Conservation (phyloP, 2,797 vertebrate genomes). For the Ambastaia sidthimunki region DNA sequence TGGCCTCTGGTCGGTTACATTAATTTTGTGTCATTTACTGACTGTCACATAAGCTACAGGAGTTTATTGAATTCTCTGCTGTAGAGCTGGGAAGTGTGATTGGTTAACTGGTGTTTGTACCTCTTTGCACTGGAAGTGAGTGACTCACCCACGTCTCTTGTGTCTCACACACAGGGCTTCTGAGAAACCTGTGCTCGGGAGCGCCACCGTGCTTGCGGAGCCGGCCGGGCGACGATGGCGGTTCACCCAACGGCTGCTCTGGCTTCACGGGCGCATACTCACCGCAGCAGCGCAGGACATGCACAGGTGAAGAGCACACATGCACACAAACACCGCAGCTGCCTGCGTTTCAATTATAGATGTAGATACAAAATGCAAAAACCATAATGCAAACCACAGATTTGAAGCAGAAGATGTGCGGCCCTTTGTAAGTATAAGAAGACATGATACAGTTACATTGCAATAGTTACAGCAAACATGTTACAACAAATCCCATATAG, state of each 20-base stretch:
- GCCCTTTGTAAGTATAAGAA: constrained; percentile 1
- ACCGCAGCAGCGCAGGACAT: constrained; percentile 60
- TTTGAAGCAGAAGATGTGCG: background rate
- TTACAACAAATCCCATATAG: constrained; percentile 41
- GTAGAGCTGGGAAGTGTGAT: background rate
- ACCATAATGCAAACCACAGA: background rate
- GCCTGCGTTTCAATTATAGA: background rate
- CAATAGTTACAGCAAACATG: constrained; percentile 52
- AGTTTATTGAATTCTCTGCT: background rate
- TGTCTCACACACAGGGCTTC: constrained; percentile 61
- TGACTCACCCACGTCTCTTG: constrained; percentile 49
- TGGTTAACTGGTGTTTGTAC: background rate
- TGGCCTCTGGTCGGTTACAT: background rate
- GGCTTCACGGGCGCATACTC: constrained; percentile 60
- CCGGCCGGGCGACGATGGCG: constrained; percentile 44
- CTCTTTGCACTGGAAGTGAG: constrained; percentile 40
- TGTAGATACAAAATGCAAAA: background rate
- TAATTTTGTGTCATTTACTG: too few species aligned
- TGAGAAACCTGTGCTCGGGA: constrained; percentile 63
- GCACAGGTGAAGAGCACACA: constrained; percentile 59
- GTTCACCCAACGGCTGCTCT: constrained; percentile 57
- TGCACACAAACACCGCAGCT: background rate
- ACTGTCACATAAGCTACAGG: background rate
- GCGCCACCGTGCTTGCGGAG: constrained; percentile 57
- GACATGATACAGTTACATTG: constrained; percentile 40